phyloP scores from a whole-genome alignment of 2,888 invertebrate genomes.

The Scrobipalpa costella region DNA sequence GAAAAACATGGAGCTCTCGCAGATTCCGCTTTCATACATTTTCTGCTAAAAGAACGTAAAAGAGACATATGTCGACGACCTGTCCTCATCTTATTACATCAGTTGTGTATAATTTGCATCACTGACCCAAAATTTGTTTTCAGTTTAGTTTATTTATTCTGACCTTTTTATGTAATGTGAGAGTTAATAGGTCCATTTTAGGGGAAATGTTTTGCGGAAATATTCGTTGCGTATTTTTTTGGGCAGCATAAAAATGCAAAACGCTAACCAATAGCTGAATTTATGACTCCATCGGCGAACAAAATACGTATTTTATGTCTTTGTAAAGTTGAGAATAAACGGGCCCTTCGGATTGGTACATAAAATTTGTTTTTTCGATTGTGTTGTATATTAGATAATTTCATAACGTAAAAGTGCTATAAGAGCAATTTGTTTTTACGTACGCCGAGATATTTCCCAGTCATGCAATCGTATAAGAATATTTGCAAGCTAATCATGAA shows the following conservation, averaged over 20 bases:
- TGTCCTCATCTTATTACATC: no score
- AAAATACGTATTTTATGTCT: conserved; percentile 15
- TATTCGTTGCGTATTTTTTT: conserved; percentile 8
- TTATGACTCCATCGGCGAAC: conserved; percentile 13
- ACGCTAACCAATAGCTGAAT: conserved; percentile 17
- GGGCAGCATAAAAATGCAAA: conserved; percentile 12
- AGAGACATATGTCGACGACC: no score
- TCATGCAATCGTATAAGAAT: no score
- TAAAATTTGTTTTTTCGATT: conserved; percentile 8
- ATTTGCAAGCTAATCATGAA: no score
- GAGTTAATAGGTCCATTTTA: conserved; percentile 9
- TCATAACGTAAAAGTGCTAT: not conserved
- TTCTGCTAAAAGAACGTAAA: no score
- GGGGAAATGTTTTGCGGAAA: conserved; percentile 4
- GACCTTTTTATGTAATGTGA: conserved; percentile 15
- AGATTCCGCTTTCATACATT: no score
- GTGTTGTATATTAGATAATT: not conserved
- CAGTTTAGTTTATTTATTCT: conserved; percentile 20
- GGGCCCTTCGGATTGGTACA: not conserved
- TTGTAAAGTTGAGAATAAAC: conserved; percentile 14
- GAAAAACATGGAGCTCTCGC: no score
- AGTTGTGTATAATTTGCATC: no score
- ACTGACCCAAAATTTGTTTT: no score
- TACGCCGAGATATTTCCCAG: no score
- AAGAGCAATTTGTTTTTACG: not conserved